A percentile compares a stretch with the other conserved stretches of the same genome.
Conservation (phyloP, 2,888 invertebrate genomes). For the Agonopterix arenella region DNA sequence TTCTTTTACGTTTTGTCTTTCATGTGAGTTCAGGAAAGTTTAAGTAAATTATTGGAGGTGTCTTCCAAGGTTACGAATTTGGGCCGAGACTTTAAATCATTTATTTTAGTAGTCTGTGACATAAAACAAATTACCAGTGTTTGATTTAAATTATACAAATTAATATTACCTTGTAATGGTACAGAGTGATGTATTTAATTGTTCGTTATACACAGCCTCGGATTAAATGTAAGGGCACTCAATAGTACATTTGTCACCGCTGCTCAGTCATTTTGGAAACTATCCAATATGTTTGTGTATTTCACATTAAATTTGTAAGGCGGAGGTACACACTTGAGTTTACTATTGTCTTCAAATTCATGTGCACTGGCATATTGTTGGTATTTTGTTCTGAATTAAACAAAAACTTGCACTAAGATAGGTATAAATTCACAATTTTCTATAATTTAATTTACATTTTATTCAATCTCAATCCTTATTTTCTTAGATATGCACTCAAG, state of each 20-base stretch:
- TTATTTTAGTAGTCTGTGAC: not conserved
- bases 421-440: not conserved
- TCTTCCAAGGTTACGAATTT: conserved; percentile 22
- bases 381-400: not conserved
- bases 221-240: conserved; percentile 34
- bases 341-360: not conserved
- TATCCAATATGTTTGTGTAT: conserved; percentile 42
- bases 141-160: conserved; percentile 3
- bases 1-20: conserved; percentile 15
- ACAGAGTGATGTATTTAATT: conserved; percentile 42
- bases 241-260: conserved; percentile 44
- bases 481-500: not conserved
- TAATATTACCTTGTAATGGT: conserved; percentile 21
- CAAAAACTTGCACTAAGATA: not conserved
- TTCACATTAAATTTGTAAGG: conserved; percentile 6
- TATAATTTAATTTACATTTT: not conserved
- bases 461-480: not conserved
- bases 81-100: conserved; percentile 8
- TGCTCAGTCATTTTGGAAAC: conserved; percentile 47
- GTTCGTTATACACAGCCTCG: conserved; percentile 31
- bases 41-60: conserved; percentile 13
- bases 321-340: conserved; percentile 2
- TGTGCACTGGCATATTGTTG: not conserved
- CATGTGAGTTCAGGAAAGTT: conserved; percentile 20
- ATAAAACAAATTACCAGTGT: not conserved